These are phyloP conservation scores for Machaerirhynchus nigripectus DNA, from an alignment of 2,113 vertebrate species.

Conservation along the genomic window DNA sequence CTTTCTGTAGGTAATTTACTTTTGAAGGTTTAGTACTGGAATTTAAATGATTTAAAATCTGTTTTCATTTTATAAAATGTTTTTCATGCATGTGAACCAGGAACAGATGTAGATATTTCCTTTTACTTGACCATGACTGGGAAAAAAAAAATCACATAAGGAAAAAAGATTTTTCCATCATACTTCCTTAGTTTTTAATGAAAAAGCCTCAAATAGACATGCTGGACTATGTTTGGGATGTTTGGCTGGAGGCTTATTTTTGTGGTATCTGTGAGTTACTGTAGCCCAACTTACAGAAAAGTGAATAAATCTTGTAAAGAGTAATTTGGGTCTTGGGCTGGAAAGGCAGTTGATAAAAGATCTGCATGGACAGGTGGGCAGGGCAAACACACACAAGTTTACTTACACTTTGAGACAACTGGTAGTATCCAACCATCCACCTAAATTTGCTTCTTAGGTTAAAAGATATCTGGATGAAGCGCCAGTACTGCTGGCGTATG, in stretches of 20 bases:
- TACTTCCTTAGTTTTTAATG: neutral
- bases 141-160: neutral
- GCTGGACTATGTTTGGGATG: neutral
- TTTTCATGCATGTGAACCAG: conserved; percentile 9
- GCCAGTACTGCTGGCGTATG: neutral
- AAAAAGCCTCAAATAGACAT: neutral
- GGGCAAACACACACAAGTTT: neutral
- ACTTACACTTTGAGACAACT: neutral
- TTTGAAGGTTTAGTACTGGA: conserved; percentile 41
- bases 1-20: conserved; percentile 62
- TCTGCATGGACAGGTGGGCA: neutral
- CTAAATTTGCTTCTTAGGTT: neutral
- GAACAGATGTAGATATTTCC: conserved; percentile 36
- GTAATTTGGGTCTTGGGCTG: neutral
- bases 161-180: neutral
- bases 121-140: conserved; percentile 1
- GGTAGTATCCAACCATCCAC: neutral
- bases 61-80: conserved; percentile 42
- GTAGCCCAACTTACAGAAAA: neutral
- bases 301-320: neutral
- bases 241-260: neutral
- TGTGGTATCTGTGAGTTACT: neutral
- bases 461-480: neutral
- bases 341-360: neutral
- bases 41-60: conserved; percentile 41